Base-by-base conservation (phyloP, 1,140 invertebrate species). In the Apis florea region DNA sequence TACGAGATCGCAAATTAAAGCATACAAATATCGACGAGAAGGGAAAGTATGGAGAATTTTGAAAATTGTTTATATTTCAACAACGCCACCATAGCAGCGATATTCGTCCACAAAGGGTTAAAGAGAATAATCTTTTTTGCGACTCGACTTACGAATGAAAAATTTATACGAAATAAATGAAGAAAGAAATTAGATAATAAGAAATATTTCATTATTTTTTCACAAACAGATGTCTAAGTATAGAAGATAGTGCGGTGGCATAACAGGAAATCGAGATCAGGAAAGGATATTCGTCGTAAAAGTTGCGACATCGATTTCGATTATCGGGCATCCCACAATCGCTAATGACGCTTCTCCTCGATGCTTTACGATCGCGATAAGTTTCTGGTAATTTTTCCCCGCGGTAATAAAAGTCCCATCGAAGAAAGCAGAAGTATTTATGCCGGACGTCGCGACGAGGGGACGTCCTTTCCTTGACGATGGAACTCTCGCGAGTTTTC, bases 331-430 rank as follows among this genome's bases (percentile, higher is more conserved):
- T 17, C 17, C 6, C 24, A 15, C 67, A 54, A 21, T 67, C 61
- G 24, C 53, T 19, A 74, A 80, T 47, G 61, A 19, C 19, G 40
- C 53, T 58, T 49, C 40, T 51, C 49, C 24, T 17, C 15, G 51
- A 19, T 24, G 12, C 2, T 74, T 74, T 63, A 83, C 64, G 70
- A 73, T 68, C 64, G 19, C 31, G 54, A 49, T 56, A 58, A 40
- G 47, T n/a, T 61, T 19, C 12, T 3, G 49, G 70, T 84, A 82
- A 88, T 84, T 82, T 31, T 61, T 88, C 87, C 77, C 77, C 1
- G 5, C 21, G 82, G 82, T 86, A 88, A 83, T 88, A 88, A 88
- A 88, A 88, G 53, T 59, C 56, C 53, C 70, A 82, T 86, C 77
- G 75, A 69, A 68, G 68, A 80, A 47, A 86, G 76, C 59, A 77